Base-by-base conservation (phyloP, 2,888 invertebrate species). In the Scelioninae gen. 1 region DNA sequence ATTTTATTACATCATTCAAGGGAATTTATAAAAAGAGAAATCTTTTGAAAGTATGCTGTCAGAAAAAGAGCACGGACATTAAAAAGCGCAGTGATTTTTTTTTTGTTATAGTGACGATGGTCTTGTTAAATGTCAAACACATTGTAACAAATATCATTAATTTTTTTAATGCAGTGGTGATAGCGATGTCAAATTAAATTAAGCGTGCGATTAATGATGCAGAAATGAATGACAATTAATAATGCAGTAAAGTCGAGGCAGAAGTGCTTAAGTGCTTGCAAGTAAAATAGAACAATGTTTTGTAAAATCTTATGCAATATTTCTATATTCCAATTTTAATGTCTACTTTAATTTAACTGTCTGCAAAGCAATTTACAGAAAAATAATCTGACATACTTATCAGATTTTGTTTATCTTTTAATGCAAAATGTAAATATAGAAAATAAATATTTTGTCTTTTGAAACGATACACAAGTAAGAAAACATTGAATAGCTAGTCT, bases 21-120 rank as follows among this genome's bases (percentile, higher is more conserved):
- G 32, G 31, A 9, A 63, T 63, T 31, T 31, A 34, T 58, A 58
- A 75, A 65, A 58, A 66, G 66, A 32, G 76, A 76, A 76, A 76
- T 23, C 23, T 23, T 1, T 76, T 16, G 66, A 66, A 58, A 66
- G 51, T 49, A 65, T 7, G 13, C 15, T 34, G 47, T 23, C 15
- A 63, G n/a, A 60, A 49, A 58, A 66, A 51, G 58, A 60, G 66
- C 76, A 60, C 58, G 62, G 62, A 56, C 49, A 56, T 15, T 40
- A 43, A 60, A n/a, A 29, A 63, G 34, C 31, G 15, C 38, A 47
- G 32, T 45, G 38, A 72, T 32, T 47, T 43, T 49, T 55, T 76
- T 68, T 40, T 55, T 47, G 53, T 32, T 29, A 47, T 16, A n/a
- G 38, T 58, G 10, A 32, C 40, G 49, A 63, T 71, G 65, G 43